These are phyloP conservation scores for Spinibarbus caldwelli DNA, from an alignment of 2,797 vertebrate species.

Conservation along the genomic window DNA sequence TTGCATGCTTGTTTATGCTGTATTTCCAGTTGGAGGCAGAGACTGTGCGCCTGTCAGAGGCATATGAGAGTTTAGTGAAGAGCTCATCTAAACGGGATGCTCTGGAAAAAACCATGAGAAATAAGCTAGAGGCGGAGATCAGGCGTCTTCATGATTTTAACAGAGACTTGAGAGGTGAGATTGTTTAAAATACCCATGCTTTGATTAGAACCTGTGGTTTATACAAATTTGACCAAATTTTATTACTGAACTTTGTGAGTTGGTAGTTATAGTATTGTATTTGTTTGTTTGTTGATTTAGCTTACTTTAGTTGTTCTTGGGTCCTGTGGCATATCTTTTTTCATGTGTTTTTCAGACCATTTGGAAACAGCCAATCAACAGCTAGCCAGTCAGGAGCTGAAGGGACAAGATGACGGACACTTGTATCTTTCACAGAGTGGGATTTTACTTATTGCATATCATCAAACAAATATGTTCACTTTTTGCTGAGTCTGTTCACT, in stretches of 20 bases:
- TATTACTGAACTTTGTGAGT: background rate
- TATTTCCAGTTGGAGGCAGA: conserved; percentile 83
- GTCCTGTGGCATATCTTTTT: conserved; percentile 48
- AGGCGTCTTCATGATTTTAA: conserved; percentile 88
- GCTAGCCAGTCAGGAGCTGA: conserved; percentile 79
- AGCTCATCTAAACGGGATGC: conserved; percentile 84
- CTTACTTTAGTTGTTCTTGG: background rate
- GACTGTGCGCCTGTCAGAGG: conserved; percentile 84
- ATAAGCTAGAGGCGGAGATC: conserved; percentile 86
- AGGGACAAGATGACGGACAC: conserved; percentile 74
- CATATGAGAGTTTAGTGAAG: conserved; percentile 85
- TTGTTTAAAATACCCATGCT: background rate
- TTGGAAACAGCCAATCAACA: conserved; percentile 87
- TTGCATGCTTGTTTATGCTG: background rate
- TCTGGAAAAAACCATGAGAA: conserved; percentile 85
- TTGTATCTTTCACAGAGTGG: conserved; percentile 71
- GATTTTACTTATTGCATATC: conserved; percentile 18
- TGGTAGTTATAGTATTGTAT: background rate
- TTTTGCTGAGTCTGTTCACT: background rate
- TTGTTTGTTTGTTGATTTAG: background rate
- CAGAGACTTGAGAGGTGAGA: conserved; percentile 83
- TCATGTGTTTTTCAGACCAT: conserved; percentile 78
- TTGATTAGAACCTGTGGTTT: background rate
- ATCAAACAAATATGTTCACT: background rate
- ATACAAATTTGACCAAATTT: background rate